Evolutionary conservation across 2,888 invertebrate genomes (phyloP).

Genomic region (Nycteola revayana): DNA sequence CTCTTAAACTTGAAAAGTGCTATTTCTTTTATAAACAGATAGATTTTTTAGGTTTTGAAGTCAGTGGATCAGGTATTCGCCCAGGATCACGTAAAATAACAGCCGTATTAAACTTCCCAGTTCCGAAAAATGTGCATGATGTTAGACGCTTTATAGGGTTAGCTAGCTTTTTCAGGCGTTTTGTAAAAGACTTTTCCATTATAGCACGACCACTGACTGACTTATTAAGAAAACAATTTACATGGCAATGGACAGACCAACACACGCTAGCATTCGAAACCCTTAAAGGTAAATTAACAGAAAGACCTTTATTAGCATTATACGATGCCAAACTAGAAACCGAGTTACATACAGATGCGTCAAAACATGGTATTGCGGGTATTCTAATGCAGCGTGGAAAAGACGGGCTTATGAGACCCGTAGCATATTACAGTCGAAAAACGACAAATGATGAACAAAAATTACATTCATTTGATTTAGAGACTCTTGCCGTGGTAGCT

Average conservation of each 20-base stretch:
- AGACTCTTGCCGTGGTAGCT: slow-evolving; percentile 8
- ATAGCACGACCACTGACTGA: slow-evolving; percentile 9
- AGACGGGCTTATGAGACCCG: background rate
- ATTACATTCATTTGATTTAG: slow-evolving; percentile 17
- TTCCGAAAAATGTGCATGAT: background rate
- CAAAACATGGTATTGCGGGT: background rate
- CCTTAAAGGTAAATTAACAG: slow-evolving; percentile 1
- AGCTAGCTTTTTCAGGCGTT: slow-evolving; percentile 1
- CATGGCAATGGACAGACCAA: slow-evolving; percentile 6
- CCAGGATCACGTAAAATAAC: background rate
- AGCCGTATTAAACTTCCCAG: background rate
- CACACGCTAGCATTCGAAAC: slow-evolving; percentile 4
- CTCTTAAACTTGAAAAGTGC: background rate
- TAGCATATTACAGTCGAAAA: slow-evolving; percentile 20
- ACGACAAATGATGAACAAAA: slow-evolving; percentile 20
- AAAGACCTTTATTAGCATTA: background rate
- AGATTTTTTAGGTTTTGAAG: background rate
- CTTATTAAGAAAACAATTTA: slow-evolving; percentile 2
- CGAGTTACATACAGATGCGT: background rate
- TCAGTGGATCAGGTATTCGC: background rate
- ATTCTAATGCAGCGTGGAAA: background rate
- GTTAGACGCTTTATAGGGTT: background rate
- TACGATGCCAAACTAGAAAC: background rate
- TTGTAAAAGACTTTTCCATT: background rate
- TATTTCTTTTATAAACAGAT: background rate